A percentile compares a stretch with the other conserved stretches of the same genome.
Evolutionary conservation across 1,140 invertebrate species (phyloP).

Genomic region (Megalopta genalis): DNA sequence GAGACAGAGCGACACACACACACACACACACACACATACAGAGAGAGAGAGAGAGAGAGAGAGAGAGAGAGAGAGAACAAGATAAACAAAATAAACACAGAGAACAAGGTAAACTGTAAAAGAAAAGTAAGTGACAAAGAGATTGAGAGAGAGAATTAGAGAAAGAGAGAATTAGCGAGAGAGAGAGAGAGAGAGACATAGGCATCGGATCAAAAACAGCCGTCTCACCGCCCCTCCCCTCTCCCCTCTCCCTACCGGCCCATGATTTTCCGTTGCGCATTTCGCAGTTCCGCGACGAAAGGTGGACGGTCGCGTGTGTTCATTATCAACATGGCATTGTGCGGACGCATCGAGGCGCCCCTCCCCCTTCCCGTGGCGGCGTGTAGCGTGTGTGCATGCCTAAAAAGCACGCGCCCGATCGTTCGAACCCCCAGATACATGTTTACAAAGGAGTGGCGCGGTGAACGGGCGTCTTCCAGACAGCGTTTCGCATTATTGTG

Average conservation of each 20-base stretch:
- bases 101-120: too few species aligned
- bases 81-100: too few species aligned
- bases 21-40: too few species aligned
- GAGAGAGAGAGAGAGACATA: too few species aligned
- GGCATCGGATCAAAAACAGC: constrained; percentile 47
- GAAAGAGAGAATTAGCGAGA: too few species aligned
- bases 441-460: constrained; percentile 57
- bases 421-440: constrained; percentile 56
- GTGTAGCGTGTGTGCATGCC: constrained; percentile 17
- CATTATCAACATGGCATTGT: constrained; percentile 70
- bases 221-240: too few species aligned
- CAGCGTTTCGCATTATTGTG: constrained; percentile 66
- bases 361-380: constrained; percentile 3
- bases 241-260: constrained; percentile 4
- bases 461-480: constrained; percentile 61
- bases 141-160: too few species aligned
- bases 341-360: constrained; percentile 48
- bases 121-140: too few species aligned
- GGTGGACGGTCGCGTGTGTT: constrained; percentile 54
- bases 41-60: too few species aligned
- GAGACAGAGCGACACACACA: too few species aligned
- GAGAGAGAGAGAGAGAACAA: too few species aligned
- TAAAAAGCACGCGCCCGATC: constrained; percentile 35
- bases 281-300: constrained; percentile 52
- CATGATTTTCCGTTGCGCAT: constrained; percentile 52